These are phyloP conservation scores for Chiloscyllium punctatum DNA, from an alignment of 2,797 vertebrate species.

Conservation along the genomic window DNA sequence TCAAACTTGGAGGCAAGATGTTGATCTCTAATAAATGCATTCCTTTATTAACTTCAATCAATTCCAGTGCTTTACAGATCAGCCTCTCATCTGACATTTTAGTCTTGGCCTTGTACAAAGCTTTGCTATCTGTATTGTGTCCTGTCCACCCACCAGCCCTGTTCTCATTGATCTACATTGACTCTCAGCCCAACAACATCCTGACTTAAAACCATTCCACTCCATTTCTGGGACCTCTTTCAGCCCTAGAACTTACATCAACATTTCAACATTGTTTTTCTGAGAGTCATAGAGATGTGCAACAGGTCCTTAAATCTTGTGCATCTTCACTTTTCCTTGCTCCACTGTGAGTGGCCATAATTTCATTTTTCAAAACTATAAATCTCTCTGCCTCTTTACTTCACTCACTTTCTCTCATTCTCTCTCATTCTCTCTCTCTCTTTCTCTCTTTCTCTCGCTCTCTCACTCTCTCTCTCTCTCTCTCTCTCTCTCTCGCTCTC, in stretches of 20 bases:
- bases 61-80: neutral
- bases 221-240: neutral
- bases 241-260: too few species aligned
- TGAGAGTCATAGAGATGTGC: neutral
- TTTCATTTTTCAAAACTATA: neutral
- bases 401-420: neutral
- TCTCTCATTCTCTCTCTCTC: neutral
- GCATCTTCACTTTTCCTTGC: too few species aligned
- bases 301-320: neutral
- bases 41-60: neutral
- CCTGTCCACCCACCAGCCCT: neutral
- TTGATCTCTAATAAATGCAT: neutral
- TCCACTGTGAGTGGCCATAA: too few species aligned
- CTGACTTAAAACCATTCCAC: neutral
- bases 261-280: neutral
- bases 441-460: neutral
- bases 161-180: neutral
- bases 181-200: neutral
- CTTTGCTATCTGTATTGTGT: neutral
- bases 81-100: neutral
- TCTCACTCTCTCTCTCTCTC: neutral
- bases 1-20: neutral
- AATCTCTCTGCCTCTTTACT: neutral
- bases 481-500: neutral
- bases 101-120: neutral